These are phyloP conservation scores for Pomatostomus ruficeps DNA, from an alignment of 2,113 vertebrate genomes.

Conservation along the genomic window DNA sequence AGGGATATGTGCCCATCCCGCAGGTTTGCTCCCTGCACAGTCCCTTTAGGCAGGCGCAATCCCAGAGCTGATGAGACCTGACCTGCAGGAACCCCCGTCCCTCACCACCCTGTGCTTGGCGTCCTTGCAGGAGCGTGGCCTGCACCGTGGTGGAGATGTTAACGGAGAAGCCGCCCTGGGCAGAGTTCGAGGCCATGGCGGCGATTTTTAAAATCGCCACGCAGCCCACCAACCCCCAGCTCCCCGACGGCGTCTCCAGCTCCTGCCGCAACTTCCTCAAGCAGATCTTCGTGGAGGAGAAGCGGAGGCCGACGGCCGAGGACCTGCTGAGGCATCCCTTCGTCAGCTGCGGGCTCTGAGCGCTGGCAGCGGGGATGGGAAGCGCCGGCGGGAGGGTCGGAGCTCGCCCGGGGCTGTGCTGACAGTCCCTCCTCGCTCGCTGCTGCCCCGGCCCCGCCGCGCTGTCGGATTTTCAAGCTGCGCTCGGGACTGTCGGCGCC, in stretches of 20 bases:
- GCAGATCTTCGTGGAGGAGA: slow-evolving; percentile 89
- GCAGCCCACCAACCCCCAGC: slow-evolving; percentile 85
- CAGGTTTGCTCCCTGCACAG: rapidly evolving
- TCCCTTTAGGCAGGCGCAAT: rapidly evolving
- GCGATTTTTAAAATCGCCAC: slow-evolving; percentile 93
- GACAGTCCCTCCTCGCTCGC: not conserved
- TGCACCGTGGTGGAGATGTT: slow-evolving; percentile 92
- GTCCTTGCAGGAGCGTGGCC: slow-evolving; percentile 80
- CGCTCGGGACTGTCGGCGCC: not conserved
- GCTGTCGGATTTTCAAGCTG: not conserved
- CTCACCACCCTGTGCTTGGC: not conserved
- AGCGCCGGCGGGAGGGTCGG: not conserved
- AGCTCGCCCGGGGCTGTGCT: not conserved
- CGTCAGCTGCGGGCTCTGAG: slow-evolving; percentile 80
- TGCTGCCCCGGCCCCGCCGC: not conserved
- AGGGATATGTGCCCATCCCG: rapidly evolving
- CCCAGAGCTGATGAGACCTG: not conserved
- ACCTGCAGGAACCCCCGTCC: rapidly evolving
- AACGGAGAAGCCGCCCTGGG: slow-evolving; percentile 90
- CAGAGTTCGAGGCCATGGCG: slow-evolving; percentile 90
- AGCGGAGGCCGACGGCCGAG: slow-evolving; percentile 85
- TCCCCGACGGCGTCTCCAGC: slow-evolving; percentile 81
- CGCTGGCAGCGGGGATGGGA: not conserved
- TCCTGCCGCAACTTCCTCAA: slow-evolving; percentile 84
- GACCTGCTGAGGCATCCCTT: slow-evolving; percentile 83